Evolutionary conservation across 2,797 vertebrate genomes (phyloP).

Genomic region (Silurus lanzhouensis): DNA sequence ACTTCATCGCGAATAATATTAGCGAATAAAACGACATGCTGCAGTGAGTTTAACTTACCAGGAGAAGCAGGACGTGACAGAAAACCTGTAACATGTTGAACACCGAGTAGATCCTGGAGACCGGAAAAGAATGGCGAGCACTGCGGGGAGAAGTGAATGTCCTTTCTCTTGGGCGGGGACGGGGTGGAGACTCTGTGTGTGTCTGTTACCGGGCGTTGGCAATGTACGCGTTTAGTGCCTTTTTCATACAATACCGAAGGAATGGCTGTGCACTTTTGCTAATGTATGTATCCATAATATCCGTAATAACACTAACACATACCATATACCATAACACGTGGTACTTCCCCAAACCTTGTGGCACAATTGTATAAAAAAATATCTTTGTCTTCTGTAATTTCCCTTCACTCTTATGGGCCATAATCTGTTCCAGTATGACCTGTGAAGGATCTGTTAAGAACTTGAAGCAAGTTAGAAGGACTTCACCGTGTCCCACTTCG

Average conservation of each 20-base stretch:
- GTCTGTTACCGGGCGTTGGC: not conserved
- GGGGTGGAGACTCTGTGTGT: not conserved
- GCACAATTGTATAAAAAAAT: too few relatives aligned
- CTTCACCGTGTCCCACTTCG: too few relatives aligned
- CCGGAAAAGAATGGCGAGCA: constrained; percentile 18
- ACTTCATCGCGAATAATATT: not conserved
- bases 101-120: constrained; percentile 1
- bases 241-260: not conserved
- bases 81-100: constrained; percentile 42
- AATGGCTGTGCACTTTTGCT: not conserved
- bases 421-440: not conserved
- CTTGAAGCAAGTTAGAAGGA: too few relatives aligned
- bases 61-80: constrained; percentile 17
- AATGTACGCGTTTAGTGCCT: too few relatives aligned
- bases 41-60: constrained; percentile 40
- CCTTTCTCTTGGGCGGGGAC: not conserved
- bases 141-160: not conserved
- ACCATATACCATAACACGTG: too few relatives aligned
- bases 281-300: too few relatives aligned
- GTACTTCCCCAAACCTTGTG: too few relatives aligned
- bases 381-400: not conserved
- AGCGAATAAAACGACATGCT: not conserved
- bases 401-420: not conserved
- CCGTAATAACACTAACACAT: too few relatives aligned
- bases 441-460: not conserved